Base-by-base conservation (phyloP, 2,797 vertebrate species). In the Pogonophryne albipinna region DNA sequence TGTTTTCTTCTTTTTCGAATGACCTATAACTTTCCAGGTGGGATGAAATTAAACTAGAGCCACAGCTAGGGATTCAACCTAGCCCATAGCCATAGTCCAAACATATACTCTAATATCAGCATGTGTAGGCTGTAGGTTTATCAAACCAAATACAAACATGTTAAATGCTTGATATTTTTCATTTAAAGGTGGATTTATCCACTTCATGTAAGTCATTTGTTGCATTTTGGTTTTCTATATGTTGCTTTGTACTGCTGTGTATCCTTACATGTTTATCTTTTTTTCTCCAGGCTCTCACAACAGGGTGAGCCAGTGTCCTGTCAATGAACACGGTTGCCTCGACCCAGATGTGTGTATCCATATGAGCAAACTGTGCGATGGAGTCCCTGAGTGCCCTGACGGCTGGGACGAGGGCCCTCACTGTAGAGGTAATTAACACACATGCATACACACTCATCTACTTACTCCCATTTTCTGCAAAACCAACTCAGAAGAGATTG, bases 371-470 rank as follows among this genome's bases (percentile, higher is more conserved):
- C 78, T 99, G 64, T 99, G 98, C 78, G 96, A 99, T 0, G 96
- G 97, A 1, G 84, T 95, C 56, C 94, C 94, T 0, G 97, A 99
- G 93, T 99, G 98, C 87, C 64, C 91, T 0, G 97, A 99, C 0
- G 96, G 96, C 75, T 97, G 96, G 0, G 98, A 99, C 0, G 97
- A 99, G 91, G 98, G 98, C 0, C 80, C 97, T 0, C 97, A 98
- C 86, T 99, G 98, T 84, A 94, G 96, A 95, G 96, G 97, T 99
- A 95, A 76, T 42, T 38, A 59, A 63, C 44, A 16, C 60, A 60
- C 16, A 49, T 10, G 27, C 55, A 10, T 12, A 12, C 72, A 23
- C 34, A 56, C 74, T 19, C 51, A 52, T 56, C 27, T 27, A 9
- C 68, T 7, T 17, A 15, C 57, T 38, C 45, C 0, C 20, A 5